Evolutionary conservation across 2,888 invertebrate species (phyloP).

Genomic region (Drosophila flavopinicola): DNA sequence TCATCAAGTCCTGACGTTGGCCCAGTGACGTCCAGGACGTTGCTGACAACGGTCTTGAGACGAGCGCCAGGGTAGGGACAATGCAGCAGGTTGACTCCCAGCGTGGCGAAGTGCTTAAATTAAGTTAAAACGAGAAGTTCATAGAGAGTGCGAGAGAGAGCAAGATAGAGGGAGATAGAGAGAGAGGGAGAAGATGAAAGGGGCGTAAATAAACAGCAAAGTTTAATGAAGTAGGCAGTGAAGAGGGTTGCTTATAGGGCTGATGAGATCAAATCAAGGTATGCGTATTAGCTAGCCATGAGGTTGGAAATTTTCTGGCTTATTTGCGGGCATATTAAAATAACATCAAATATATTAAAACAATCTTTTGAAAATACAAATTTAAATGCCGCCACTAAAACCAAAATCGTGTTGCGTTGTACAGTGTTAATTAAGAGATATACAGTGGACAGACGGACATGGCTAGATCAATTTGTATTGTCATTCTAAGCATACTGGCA

Average conservation of each 20-base stretch:
- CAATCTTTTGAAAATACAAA: not conserved
- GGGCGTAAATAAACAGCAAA: conserved; percentile 42
- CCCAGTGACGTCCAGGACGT: conserved; percentile 39
- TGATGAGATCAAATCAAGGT: conserved; percentile 25
- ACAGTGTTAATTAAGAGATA: not conserved
- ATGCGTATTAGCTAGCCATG: conserved; percentile 1
- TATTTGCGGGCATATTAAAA: not conserved
- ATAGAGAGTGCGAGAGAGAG: not conserved
- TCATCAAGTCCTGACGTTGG: conserved; percentile 53
- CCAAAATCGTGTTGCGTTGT: not conserved
- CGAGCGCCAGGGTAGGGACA: conserved; percentile 13
- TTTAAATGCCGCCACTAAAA: conserved; percentile 2
- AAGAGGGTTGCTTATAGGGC: conserved; percentile 9
- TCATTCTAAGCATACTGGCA: too few relatives aligned
- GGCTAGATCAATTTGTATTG: too few relatives aligned
- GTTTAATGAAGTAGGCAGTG: conserved; percentile 46
- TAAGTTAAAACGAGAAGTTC: conserved; percentile 48
- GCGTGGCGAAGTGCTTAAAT: conserved; percentile 47
- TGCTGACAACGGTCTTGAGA: conserved; percentile 49
- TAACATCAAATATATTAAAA: conserved; percentile 3
- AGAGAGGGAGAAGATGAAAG: not conserved
- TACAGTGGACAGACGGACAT: too few relatives aligned
- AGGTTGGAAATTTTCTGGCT: not conserved
- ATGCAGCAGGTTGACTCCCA: conserved; percentile 27
- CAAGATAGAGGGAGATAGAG: not conserved